Conservation (phyloP, 1,140 invertebrate species). For the Platyscapa corneri region DNA sequence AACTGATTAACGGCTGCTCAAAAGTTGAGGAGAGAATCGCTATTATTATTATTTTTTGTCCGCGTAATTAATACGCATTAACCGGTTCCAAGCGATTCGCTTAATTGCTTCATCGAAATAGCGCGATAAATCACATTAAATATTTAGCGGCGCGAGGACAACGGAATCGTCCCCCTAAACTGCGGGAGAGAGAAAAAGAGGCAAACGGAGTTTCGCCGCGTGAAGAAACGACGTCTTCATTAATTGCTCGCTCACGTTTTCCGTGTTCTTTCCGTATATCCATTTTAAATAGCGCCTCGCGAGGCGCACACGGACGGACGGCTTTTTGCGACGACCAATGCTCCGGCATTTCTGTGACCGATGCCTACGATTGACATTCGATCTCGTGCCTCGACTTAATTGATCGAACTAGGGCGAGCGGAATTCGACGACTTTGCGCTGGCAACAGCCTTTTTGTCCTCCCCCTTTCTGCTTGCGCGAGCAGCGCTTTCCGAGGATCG, state of each 20-base stretch:
- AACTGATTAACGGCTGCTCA: not conserved
- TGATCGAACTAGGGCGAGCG: not conserved
- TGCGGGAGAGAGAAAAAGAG: not conserved
- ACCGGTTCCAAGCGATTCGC: conserved; percentile 47
- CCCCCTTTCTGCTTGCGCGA: not conserved
- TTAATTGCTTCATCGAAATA: conserved; percentile 47
- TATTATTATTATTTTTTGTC: conserved; percentile 45
- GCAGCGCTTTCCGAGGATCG: no score
- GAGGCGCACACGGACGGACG: not conserved
- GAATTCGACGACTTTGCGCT: not conserved
- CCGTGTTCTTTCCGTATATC: conserved; percentile 15
- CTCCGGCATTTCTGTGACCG: not conserved
- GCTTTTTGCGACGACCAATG: not conserved
- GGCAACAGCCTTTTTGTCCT: not conserved
- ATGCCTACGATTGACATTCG: not conserved
- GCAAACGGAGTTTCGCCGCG: conserved; percentile 1
- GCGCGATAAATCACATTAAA: conserved; percentile 49
- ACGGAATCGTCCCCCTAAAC: not conserved
- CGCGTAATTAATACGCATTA: not conserved
- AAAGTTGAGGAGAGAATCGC: not conserved
- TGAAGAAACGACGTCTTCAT: conserved; percentile 34
- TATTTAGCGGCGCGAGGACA: conserved; percentile 29
- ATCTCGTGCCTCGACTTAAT: conserved; percentile 11
- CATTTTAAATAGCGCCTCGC: conserved; percentile 8
- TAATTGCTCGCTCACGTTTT: conserved; percentile 34